Evolutionary conservation across 2,797 vertebrate genomes (phyloP), one percentile per base, ranked within the genome.

Genomic region (Scolopax bukidnonensis): DNA sequence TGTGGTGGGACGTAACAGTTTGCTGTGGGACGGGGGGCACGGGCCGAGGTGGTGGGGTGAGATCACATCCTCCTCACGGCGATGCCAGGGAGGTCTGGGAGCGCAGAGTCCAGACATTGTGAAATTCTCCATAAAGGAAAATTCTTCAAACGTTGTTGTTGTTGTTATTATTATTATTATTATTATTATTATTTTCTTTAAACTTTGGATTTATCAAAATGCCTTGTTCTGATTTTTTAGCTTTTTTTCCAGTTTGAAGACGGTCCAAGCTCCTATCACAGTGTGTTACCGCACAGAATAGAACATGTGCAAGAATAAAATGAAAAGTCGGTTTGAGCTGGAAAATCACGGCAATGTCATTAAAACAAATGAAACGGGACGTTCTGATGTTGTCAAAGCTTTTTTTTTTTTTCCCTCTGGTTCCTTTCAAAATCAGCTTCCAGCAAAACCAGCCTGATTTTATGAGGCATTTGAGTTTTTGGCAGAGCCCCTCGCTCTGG

Each of bases 381-480:
- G 43, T 90, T 95, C 93, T 94, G 79, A 59, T 83, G 91, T 61
- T 87, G 87, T 93, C 94, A 92, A 74, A 95, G 74, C 68, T 53
- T 59, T 69, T 80, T 64, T 54, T 68, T 40, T 40, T 41, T 41
- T 36, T 7, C 36, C 36, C 63, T 87, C 86, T 90, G 91, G 87
- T 90, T 95, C 85, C 89, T 93, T 94, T 93, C 91, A 94, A 94
- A 95, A 68, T 60, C 91, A 75, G 90, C 93, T 95, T 85, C 89
- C 82, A 96, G 95, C 79, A 87, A 90, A 94, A 50, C 82, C 93
- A 89, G 91, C 71, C 84, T 75, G 73, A 23, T 93, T 94, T 96
- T 92, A 89, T 41, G 91, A 95, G 91, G 69, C 76, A 20, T 87
- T 92, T 89, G 5, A 47, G 47, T 11, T 87, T 59, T 74, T 85